These are phyloP conservation scores for Oryzias woworae DNA, from an alignment of 2,113 vertebrate species.

Conservation along the genomic window DNA sequence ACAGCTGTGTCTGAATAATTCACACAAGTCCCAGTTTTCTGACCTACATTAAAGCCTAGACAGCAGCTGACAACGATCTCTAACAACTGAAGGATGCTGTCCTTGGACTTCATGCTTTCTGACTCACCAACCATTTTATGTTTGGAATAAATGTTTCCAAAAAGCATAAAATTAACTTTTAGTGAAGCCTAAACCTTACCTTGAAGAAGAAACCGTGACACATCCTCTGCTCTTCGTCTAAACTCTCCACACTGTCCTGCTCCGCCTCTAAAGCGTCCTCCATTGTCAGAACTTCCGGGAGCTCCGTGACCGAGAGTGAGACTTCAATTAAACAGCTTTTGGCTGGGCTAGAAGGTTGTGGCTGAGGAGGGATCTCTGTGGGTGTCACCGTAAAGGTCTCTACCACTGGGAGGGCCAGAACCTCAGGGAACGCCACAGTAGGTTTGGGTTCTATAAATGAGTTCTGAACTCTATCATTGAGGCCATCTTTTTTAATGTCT, in stretches of 20 bases:
- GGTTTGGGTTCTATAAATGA: constrained; percentile 69
- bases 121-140: constrained; percentile 31
- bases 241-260: constrained; percentile 73
- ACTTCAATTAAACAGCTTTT: constrained; percentile 92
- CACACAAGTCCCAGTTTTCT: constrained; percentile 70
- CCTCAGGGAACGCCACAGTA: constrained; percentile 84
- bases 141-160: neutral
- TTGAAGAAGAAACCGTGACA: constrained; percentile 98
- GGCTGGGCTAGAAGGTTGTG: constrained; percentile 57
- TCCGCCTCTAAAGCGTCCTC: constrained; percentile 81
- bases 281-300: constrained; percentile 76
- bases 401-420: constrained; percentile 84
- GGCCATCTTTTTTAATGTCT: constrained; percentile 7
- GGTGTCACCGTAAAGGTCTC: constrained; percentile 86
- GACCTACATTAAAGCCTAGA: constrained; percentile 72
- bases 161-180: too few relatives aligned
- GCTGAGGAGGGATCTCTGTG: constrained; percentile 75
- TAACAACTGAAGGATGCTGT: constrained; percentile 25
- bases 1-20: constrained; percentile 74
- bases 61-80: constrained; percentile 36
- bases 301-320: constrained; percentile 87
- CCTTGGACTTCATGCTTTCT: constrained; percentile 18
- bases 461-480: constrained; percentile 27
- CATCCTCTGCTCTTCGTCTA: constrained; percentile 89
- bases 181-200: constrained; percentile 66